These are phyloP conservation scores for Margaritifera margaritifera DNA, from an alignment of 2,888 invertebrate genomes.

Conservation along the genomic window DNA sequence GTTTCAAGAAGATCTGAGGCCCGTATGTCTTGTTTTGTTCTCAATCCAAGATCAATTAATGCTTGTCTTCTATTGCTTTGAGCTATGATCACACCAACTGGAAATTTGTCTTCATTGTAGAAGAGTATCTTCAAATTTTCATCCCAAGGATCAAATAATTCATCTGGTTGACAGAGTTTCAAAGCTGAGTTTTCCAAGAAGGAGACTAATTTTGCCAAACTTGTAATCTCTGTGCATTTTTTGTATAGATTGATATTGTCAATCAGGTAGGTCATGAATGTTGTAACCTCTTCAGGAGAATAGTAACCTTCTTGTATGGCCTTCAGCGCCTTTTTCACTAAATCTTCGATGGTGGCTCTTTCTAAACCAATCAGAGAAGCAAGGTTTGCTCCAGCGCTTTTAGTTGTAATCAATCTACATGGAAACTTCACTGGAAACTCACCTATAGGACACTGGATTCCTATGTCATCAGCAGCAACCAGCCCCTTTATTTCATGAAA, in stretches of 20 bases:
- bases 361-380: not conserved
- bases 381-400: not conserved
- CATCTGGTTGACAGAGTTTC: constrained; percentile 6
- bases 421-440: constrained; percentile 8
- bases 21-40: constrained; percentile 7
- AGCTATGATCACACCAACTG: constrained; percentile 2
- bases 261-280: constrained; percentile 7
- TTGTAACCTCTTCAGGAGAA: not conserved
- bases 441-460: not conserved
- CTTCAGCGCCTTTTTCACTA: not conserved
- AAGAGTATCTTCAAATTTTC: constrained; percentile 9
- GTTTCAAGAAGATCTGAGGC: constrained; percentile 15
- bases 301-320: not conserved
- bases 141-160: constrained; percentile 25
- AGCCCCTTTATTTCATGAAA: no score
- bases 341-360: constrained; percentile 3
- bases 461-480: not conserved
- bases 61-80: not conserved
- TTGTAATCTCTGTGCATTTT: not conserved
- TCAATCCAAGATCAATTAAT: constrained; percentile 17
- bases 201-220: not conserved
- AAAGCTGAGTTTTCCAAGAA: not conserved
- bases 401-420: not conserved
- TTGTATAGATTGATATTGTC: not conserved
- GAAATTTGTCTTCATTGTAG: constrained; percentile 13